phyloP scores from a whole-genome alignment of 2,888 invertebrate species.

The Leucophenga montana region DNA sequence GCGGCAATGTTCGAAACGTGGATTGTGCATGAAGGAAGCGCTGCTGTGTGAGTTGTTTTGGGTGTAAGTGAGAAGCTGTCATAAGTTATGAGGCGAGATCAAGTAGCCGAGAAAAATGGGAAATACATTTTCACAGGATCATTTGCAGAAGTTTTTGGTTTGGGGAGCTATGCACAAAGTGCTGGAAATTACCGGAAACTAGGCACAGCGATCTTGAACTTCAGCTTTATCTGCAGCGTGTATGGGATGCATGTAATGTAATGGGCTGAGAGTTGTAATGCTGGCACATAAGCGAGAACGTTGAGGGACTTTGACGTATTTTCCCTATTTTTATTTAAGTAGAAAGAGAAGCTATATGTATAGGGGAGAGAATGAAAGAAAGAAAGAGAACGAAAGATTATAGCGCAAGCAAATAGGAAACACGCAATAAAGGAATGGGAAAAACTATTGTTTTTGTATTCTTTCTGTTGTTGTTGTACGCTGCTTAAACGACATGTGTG shows the following conservation, averaged over 20 bases:
- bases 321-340: constrained; percentile 34
- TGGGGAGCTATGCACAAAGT: constrained; percentile 33
- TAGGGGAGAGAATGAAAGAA: constrained; percentile 34
- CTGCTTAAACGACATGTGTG: constrained; percentile 50
- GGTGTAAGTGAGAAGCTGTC: constrained; percentile 51
- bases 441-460: constrained; percentile 38
- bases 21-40: constrained; percentile 48
- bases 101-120: constrained; percentile 27
- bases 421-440: constrained; percentile 63
- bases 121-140: constrained; percentile 27
- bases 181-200: constrained; percentile 33
- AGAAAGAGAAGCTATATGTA: constrained; percentile 38
- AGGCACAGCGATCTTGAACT: not conserved
- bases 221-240: constrained; percentile 18
- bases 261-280: not conserved
- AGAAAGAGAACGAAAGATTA: constrained; percentile 24
- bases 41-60: constrained; percentile 45
- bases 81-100: constrained; percentile 55
- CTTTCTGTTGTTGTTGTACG: constrained; percentile 29
- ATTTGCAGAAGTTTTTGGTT: not conserved
- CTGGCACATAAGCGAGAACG: constrained; percentile 18
- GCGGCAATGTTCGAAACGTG: constrained; percentile 35
- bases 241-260: constrained; percentile 26
- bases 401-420: constrained; percentile 49
- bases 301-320: constrained; percentile 45